Evolutionary conservation across 1,140 invertebrate species (phyloP).

Genomic region (Carposina sasakii): DNA sequence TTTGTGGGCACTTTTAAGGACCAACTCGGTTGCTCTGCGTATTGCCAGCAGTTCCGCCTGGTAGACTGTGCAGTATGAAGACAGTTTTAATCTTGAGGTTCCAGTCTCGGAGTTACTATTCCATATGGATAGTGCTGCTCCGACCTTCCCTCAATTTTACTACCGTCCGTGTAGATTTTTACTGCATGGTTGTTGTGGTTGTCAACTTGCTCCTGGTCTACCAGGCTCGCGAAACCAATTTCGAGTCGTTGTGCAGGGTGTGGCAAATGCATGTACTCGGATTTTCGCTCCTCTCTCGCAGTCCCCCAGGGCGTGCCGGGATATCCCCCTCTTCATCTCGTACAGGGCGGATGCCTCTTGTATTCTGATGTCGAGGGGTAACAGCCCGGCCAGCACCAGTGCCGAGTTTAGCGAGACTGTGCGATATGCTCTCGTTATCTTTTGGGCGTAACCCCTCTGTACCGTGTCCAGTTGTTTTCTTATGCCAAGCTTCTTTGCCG

Average conservation of each 20-base stretch:
- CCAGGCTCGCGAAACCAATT: not conserved
- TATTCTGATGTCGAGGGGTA: conserved; percentile 4
- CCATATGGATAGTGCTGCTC: not conserved
- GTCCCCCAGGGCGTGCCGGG: not conserved
- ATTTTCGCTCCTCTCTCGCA: not conserved
- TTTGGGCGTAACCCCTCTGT: not conserved
- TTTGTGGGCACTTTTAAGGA: not conserved
- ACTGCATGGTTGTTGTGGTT: not conserved
- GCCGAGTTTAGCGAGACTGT: too few relatives aligned
- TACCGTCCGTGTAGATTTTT: not conserved
- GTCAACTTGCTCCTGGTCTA: not conserved
- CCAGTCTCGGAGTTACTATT: not conserved
- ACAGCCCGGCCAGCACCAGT: not conserved
- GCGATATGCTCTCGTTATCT: not conserved
- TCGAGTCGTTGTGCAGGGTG: not conserved
- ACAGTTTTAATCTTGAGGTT: not conserved
- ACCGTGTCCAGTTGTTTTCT: not conserved
- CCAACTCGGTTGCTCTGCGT: not conserved
- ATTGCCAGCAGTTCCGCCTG: conserved; percentile 3
- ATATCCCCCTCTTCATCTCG: conserved; percentile 2
- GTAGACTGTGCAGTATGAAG: conserved; percentile 4
- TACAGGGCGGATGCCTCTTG: not conserved
- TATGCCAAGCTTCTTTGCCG: not conserved
- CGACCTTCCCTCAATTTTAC: not conserved
- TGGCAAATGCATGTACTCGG: not conserved